These are phyloP conservation scores for Platycercus adscitus DNA, from an alignment of 2,113 vertebrate genomes.

Conservation along the genomic window DNA sequence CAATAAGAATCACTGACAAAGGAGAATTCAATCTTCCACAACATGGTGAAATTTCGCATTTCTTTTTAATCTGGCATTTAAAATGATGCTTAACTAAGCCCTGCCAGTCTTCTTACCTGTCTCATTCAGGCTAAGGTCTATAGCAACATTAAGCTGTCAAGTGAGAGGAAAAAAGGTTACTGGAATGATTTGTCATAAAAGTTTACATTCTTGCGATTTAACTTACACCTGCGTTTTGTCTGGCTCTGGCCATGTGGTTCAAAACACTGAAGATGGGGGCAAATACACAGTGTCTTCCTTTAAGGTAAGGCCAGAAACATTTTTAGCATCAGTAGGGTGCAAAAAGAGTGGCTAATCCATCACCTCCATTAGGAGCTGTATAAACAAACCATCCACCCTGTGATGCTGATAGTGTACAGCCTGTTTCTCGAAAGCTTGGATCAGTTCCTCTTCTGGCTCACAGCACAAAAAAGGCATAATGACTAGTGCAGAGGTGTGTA, in stretches of 20 bases:
- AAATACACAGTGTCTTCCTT: background rate
- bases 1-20: background rate
- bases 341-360: background rate
- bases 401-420: background rate
- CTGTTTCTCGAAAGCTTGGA: background rate
- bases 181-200: background rate
- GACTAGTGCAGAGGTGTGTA: background rate
- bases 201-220: background rate
- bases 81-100: background rate
- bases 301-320: background rate
- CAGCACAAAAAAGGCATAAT: background rate
- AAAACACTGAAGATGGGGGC: background rate
- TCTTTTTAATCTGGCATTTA: background rate
- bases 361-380: background rate
- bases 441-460: background rate
- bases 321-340: background rate
- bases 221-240: background rate
- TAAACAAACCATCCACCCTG: constrained; percentile 2
- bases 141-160: background rate
- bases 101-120: background rate
- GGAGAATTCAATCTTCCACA: background rate
- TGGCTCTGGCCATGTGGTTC: background rate
- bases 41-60: background rate
- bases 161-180: background rate
- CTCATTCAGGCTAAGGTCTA: background rate